Conservation (phyloP, 2,888 invertebrate genomes). For the Drosophila neutralis region DNA sequence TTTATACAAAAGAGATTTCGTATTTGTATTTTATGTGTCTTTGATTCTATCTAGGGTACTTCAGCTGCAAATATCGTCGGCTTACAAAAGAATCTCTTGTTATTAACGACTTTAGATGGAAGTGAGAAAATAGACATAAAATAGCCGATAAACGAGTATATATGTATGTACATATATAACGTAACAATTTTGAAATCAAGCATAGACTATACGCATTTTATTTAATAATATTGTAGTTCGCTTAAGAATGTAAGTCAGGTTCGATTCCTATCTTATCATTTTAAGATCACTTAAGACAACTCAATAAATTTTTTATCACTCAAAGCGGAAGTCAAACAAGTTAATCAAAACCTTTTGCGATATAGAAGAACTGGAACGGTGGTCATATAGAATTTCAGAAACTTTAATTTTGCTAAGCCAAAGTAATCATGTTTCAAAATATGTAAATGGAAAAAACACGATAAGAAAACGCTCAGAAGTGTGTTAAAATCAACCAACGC, state of each 20-base stretch:
- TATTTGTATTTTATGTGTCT: background rate
- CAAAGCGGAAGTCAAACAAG: background rate
- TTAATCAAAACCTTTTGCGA: background rate
- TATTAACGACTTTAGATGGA: background rate
- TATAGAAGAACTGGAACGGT: background rate
- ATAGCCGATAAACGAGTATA: background rate
- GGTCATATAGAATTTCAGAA: background rate
- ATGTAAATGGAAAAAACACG: background rate
- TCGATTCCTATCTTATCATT: background rate
- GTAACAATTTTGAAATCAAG: background rate
- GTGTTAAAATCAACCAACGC: background rate
- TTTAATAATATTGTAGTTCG: background rate
- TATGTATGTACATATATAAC: background rate
- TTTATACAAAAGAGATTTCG: slow-evolving; percentile 11
- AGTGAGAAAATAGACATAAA: background rate
- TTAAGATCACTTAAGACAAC: background rate
- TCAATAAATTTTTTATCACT: background rate
- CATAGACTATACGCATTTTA: background rate
- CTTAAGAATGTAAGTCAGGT: background rate
- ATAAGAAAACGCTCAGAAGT: slow-evolving; percentile 6
- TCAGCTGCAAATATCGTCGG: background rate
- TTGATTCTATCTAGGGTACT: background rate
- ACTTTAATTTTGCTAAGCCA: background rate
- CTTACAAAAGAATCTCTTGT: background rate
- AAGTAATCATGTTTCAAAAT: background rate